Base-by-base conservation (phyloP, 2,113 vertebrate genomes). In the Leuciscus idus region DNA sequence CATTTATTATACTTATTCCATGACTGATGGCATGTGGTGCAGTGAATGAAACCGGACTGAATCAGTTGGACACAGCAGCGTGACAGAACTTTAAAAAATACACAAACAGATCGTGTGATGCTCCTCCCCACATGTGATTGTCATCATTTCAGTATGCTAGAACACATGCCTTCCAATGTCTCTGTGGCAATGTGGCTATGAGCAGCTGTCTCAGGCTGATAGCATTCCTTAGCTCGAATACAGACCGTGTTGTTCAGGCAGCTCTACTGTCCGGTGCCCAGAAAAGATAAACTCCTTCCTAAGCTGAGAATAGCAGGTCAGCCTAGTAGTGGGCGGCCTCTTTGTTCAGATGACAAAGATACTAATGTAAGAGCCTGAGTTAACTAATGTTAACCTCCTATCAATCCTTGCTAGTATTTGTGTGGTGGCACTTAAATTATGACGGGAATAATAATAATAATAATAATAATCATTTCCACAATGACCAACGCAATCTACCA, bases 301-400 rank as follows among this genome's bases (percentile, higher is more conserved):
- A 39, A 15, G 78, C 91, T 90, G 80, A 62, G 91, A 93, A 93
- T 91, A 93, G 76, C 66, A 48, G 66, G 23, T 26, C n/a, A 43
- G 39, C 39, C 39, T 36, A 36, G 36, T 28, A 12, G n/a, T 64
- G 68, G 59, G n/a, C 59, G 33, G 26, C 82, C 84, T 83, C 83
- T 90, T 91, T 91, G 88, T 90, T 77, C 80, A 12, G 84, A 70
- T 48, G 73, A 62, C 74, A 21, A 4, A 87, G 88, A 91, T 68
- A 88, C 81, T 70, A 81, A 50, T 62, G 61, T 30, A 39, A 72
- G 36, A 64, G n/a, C 36, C 78, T 43, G n/a, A 13, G 30, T 52
- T 43, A 17, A 1, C 21, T 62, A 33, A 33, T 33, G 33, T 15
- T 30, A 81, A 64, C 39, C 39, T 81, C 7, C n/a, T 15, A 55